Base-by-base conservation (phyloP, 2,888 invertebrate genomes). In the Callyntrura sp. region DNA sequence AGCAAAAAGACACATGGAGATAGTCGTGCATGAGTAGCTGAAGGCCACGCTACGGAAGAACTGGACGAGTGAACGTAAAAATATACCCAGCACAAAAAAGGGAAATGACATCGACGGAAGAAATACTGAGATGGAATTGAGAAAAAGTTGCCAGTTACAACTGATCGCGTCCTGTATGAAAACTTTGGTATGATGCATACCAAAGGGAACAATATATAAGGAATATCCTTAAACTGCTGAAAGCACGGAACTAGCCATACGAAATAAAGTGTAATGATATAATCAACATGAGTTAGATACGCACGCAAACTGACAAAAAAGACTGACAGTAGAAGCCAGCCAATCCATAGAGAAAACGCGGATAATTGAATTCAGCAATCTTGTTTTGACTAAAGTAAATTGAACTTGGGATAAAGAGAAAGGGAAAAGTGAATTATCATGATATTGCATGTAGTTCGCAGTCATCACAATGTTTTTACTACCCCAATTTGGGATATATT, bases 321-420 rank as follows among this genome's bases (percentile, higher is more conserved):
- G 43, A 57, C 43, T 76, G 85, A 68, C 68, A 51, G 51, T 62
- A 8, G 78, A 86, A 86, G 65, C 65, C 20, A 78, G 85, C 85
- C 79, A 70, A 86, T 86, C 68, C 20, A 6, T 57, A 35, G 55
- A 45, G 23, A 78, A 78, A 86, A 65, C 57, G 45, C 23, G 57
- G 68, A 86, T 86, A 86, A 86, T 86, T 86, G 86, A 86, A 86
- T 86, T 86, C 86, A 81, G 60, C 85, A 65, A 81, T 9, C 81
- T 65, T 62, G 60, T 20, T 86, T 86, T 86, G 51, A 62, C 60
- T 62, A 73, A 85, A 25, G 76, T 35, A 85, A 73, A 73, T 76
- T 85, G 73, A 35, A 73, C 43, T 81, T 81, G 9, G 45, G 76
- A 23, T 11, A 51, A 35, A 70, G 25, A 70, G 43, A 35, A 28